Conservation (phyloP, 2,888 invertebrate species). For the Zaprionus obscuricornis region DNA sequence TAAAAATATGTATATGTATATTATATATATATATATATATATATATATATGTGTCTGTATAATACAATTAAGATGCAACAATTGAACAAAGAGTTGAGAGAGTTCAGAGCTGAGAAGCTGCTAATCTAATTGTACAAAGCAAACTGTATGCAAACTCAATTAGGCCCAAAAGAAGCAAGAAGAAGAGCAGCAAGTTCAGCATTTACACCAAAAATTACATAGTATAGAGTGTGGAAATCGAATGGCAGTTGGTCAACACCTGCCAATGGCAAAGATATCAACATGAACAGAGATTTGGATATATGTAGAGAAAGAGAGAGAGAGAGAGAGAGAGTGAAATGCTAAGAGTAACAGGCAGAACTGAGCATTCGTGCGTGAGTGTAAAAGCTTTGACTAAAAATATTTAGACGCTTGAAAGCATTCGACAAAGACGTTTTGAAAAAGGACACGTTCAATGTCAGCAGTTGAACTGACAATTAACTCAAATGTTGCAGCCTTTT, state of each 20-base stretch:
- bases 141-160: slow-evolving; percentile 61
- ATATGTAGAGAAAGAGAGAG: too few species aligned
- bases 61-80: slow-evolving; percentile 1
- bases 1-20: too few species aligned
- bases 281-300: background rate
- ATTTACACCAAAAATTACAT: slow-evolving; percentile 43
- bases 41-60: too few species aligned
- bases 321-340: background rate
- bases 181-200: slow-evolving; percentile 19
- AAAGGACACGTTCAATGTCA: slow-evolving; percentile 17
- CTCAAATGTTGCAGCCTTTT: slow-evolving; percentile 48
- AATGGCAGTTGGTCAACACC: slow-evolving; percentile 53
- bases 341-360: background rate
- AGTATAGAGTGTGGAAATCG: slow-evolving; percentile 27
- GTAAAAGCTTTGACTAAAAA: slow-evolving; percentile 54
- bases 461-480: slow-evolving; percentile 44
- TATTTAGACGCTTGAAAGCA: slow-evolving; percentile 57
- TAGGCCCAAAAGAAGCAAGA: slow-evolving; percentile 35
- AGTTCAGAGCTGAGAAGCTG: background rate
- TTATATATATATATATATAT: too few species aligned
- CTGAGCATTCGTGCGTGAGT: slow-evolving; percentile 48
- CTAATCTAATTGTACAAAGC: slow-evolving; percentile 63
- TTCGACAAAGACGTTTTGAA: slow-evolving; percentile 45
- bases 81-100: slow-evolving; percentile 11
- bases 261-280: slow-evolving; percentile 6